Evolutionary conservation across 53 echinoderm and acorn worm genomes (phyloP).

Genomic region (Paracentrotus lividus): DNA sequence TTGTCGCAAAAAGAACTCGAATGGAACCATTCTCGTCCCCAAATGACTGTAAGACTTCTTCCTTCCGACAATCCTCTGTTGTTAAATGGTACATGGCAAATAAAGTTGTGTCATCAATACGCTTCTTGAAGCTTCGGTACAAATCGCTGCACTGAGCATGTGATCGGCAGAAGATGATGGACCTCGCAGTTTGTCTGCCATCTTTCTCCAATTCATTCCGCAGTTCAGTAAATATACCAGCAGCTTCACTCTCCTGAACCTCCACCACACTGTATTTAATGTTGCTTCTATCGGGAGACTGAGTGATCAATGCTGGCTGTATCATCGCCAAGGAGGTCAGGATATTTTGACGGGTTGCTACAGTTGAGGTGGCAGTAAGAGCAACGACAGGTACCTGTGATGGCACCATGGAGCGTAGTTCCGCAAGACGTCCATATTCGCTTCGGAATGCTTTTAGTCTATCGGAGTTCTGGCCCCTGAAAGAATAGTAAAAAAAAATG

Average conservation of each 20-base stretch:
- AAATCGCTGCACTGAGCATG: slow-evolving; percentile 52
- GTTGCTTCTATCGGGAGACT: slow-evolving; percentile 56
- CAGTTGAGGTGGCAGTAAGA: slow-evolving; percentile 64
- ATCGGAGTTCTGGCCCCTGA: slow-evolving; percentile 12
- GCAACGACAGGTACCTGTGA: slow-evolving; percentile 36
- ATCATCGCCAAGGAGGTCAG: slow-evolving; percentile 7
- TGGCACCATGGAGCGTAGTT: slow-evolving; percentile 46
- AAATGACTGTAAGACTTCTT: slow-evolving; percentile 57
- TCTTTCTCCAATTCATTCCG: slow-evolving; percentile 39
- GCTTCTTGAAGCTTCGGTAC: background rate
- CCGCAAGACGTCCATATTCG: slow-evolving; percentile 36
- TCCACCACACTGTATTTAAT: slow-evolving; percentile 48
- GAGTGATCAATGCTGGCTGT: background rate
- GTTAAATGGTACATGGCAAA: slow-evolving; percentile 41
- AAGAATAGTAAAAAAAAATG: too few species aligned
- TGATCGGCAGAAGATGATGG: slow-evolving; percentile 53
- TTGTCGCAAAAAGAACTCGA: slow-evolving; percentile 70
- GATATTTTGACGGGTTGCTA: slow-evolving; percentile 20
- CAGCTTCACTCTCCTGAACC: background rate
- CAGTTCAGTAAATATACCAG: slow-evolving; percentile 1
- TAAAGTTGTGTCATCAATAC: background rate
- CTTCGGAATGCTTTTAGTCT: slow-evolving; percentile 52
- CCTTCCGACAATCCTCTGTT: slow-evolving; percentile 58
- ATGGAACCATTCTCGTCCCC: slow-evolving; percentile 56
- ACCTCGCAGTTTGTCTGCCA: slow-evolving; percentile 54